A percentile compares a stretch with the other conserved stretches of the same genome.
phyloP scores from a whole-genome alignment of 2,113 vertebrate genomes.

The Pachypanchax playfairii region DNA sequence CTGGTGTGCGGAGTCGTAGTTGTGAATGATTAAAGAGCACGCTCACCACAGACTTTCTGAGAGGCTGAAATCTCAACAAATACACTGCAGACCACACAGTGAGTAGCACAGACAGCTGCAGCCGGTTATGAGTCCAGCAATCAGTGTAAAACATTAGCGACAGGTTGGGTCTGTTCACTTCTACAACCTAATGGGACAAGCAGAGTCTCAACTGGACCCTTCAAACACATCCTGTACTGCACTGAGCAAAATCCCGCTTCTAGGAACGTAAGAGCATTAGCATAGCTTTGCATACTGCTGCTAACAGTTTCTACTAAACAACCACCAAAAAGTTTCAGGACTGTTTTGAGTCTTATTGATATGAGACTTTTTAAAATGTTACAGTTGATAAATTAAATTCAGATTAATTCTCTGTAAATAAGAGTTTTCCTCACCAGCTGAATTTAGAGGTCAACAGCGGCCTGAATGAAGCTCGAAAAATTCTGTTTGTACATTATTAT shows the following conservation, averaged over 20 bases:
- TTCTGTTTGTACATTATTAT: background rate
- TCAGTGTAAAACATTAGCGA: too few species aligned
- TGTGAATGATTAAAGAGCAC: constrained; percentile 50
- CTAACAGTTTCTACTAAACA: constrained; percentile 9
- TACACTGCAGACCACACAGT: constrained; percentile 54
- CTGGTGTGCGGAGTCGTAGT: constrained; percentile 17
- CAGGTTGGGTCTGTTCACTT: constrained; percentile 1
- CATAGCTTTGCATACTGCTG: background rate
- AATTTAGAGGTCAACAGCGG: too few species aligned
- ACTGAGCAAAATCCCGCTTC: background rate
- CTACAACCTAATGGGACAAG: background rate
- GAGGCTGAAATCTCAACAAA: constrained; percentile 62
- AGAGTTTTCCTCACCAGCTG: too few species aligned
- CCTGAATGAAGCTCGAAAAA: too few species aligned
- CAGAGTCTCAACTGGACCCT: background rate
- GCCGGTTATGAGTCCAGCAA: constrained; percentile 50
- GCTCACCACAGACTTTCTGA: constrained; percentile 46
- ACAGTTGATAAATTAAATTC: too few species aligned
- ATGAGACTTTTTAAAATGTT: too few species aligned
- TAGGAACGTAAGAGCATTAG: background rate
- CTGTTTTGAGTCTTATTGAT: constrained; percentile 33
- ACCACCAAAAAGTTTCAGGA: constrained; percentile 21
- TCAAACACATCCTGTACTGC: background rate
- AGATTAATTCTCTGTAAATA: too few species aligned
- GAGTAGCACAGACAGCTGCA: constrained; percentile 60